phyloP scores from a whole-genome alignment of 2,888 invertebrate species.

The Liopterus haemorrhoidalis region DNA sequence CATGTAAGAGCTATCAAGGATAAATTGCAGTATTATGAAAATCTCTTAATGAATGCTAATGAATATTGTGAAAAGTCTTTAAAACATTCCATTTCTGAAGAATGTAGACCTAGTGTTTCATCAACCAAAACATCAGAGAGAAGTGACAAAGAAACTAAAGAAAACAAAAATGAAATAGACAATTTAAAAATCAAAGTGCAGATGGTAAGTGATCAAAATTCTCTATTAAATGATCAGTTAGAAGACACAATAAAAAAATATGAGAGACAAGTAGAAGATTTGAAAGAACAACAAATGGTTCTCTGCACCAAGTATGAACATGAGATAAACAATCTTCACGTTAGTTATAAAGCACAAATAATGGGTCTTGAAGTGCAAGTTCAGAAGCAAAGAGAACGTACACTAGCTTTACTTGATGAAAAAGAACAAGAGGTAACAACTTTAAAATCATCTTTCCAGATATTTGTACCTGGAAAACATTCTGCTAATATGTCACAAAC shows the following conservation, averaged over 20 bases:
- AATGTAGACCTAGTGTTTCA: slow-evolving; percentile 22
- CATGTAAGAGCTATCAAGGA: slow-evolving; percentile 14
- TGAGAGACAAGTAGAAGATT: slow-evolving; percentile 53
- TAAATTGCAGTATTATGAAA: slow-evolving; percentile 16
- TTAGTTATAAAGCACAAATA: slow-evolving; percentile 50
- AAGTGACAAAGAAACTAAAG: slow-evolving; percentile 36
- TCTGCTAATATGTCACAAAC: slow-evolving; percentile 43
- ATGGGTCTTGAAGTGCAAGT: slow-evolving; percentile 65
- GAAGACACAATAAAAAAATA: slow-evolving; percentile 60
- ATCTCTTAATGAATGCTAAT: slow-evolving; percentile 15
- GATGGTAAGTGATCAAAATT: slow-evolving; percentile 61
- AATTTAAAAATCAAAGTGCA: slow-evolving; percentile 56
- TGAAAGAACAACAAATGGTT: slow-evolving; percentile 47
- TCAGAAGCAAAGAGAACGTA: slow-evolving; percentile 72
- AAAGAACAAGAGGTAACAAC: slow-evolving; percentile 69
- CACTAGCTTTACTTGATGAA: slow-evolving; percentile 69
- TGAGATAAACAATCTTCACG: slow-evolving; percentile 11
- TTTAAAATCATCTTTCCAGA: slow-evolving; percentile 52
- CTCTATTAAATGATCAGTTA: slow-evolving; percentile 56
- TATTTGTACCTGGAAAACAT: slow-evolving; percentile 47
- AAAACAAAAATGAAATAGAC: slow-evolving; percentile 41
- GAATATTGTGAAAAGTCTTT: slow-evolving; percentile 11
- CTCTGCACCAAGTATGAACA: slow-evolving; percentile 6
- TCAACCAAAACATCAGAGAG: slow-evolving; percentile 36
- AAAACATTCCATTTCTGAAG: slow-evolving; percentile 15